These are phyloP conservation scores for Melieria crassipennis DNA, from an alignment of 2,888 invertebrate species.

Conservation along the genomic window DNA sequence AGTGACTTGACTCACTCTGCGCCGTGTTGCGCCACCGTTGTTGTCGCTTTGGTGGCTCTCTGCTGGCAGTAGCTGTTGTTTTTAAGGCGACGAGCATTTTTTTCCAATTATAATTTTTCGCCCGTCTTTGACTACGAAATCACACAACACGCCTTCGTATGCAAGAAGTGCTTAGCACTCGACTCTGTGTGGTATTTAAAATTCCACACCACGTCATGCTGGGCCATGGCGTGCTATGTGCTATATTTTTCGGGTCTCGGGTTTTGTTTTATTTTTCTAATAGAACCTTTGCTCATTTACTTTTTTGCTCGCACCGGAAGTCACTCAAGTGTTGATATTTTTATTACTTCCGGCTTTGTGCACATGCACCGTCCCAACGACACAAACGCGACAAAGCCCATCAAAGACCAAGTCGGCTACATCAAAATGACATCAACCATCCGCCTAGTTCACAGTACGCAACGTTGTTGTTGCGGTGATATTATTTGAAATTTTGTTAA, in stretches of 20 bases:
- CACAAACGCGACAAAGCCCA: too few relatives aligned
- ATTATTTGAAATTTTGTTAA: too few relatives aligned
- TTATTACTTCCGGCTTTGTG: constrained; percentile 34
- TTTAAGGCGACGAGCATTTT: constrained; percentile 11
- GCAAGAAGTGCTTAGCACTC: not conserved
- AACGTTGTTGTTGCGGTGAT: too few relatives aligned
- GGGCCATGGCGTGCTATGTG: too few relatives aligned
- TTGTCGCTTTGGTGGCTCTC: not conserved
- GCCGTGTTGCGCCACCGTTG: too few relatives aligned
- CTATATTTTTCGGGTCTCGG: too few relatives aligned
- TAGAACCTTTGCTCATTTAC: not conserved
- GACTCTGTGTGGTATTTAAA: not conserved
- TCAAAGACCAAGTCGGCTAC: too few relatives aligned
- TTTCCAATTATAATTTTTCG: constrained; percentile 2
- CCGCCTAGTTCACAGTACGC: too few relatives aligned
- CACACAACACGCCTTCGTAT: not conserved
- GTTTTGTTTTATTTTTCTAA: not conserved
- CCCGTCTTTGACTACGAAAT: not conserved
- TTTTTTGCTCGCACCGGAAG: constrained; percentile 26
- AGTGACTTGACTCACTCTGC: not conserved
- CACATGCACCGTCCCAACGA: constrained; percentile 26
- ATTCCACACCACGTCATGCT: too few relatives aligned
- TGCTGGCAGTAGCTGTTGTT: not conserved
- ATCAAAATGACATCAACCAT: too few relatives aligned
- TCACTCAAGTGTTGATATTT: constrained; percentile 36